Evolutionary conservation across 2,113 vertebrate species (phyloP), one percentile per base, ranked within the genome.

Genomic region (Panthera leo): DNA sequence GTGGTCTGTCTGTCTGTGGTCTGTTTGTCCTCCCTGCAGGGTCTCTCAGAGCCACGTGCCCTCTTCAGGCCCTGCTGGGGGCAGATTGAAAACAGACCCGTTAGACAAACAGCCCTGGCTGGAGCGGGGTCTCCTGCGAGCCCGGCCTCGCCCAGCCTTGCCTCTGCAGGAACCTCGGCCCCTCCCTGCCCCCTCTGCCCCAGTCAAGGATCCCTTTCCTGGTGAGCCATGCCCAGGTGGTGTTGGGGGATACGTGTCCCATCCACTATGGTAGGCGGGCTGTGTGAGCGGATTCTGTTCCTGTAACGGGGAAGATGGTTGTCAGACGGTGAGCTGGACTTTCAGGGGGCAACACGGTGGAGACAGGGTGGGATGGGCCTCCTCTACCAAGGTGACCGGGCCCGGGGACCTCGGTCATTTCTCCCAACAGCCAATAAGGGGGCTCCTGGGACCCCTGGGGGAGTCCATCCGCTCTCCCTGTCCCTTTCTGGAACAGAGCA

Each of bases 51-150:
- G 97, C 92, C 98, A 98, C 97, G 98, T 65, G 97, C 79, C 92
- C 88, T 96, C 71, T 71, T 85, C 91, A 18, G 95, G 75, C 92
- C 98, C 97, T 96, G 97, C 94, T 80, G 68, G 92, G 98, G 97
- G 84, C 89, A 97, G 96, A 98, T 95, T 98, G 97, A 97, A 98
- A 98, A 98, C 96, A 98, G 98, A 97, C 94, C 91, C 87, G 2
- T 85, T 87, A 96, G 48, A 97, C 90, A 97, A 96, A 97, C 94
- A 76, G 75, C 27, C 73, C 75, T 75, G 75, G 75, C 25, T 76
- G 3, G 25, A 76, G 27, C 16, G 25, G 70, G 18, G 2, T 36
- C n/a, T 71, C 70, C 29, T 4, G 16, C 7, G 34, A 21, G 25
- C 61, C 61, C 25, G 3, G 61, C 61, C 61, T 27, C 25, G 61